Evolutionary conservation across 2,113 vertebrate species (phyloP).

Genomic region (Caretta caretta): DNA sequence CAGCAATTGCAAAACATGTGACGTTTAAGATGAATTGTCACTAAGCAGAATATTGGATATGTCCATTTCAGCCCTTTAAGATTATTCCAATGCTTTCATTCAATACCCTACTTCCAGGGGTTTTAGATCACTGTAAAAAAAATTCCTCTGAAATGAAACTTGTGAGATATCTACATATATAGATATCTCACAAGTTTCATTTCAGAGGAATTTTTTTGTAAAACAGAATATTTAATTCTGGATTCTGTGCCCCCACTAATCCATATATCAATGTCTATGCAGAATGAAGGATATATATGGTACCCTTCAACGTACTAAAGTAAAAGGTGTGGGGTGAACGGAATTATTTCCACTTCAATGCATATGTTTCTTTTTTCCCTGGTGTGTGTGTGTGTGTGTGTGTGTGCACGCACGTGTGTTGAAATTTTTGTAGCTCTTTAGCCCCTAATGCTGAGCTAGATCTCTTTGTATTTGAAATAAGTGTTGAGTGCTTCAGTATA

Average conservation of each 20-base stretch:
- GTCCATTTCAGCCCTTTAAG: rapidly evolving
- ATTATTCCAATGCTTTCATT: neutral
- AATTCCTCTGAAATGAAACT: rapidly evolving
- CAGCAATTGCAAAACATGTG: rapidly evolving
- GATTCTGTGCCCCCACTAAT: neutral
- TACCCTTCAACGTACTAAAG: neutral
- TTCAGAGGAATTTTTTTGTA: too few relatives aligned
- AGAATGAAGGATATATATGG: neutral
- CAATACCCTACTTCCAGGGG: rapidly evolving
- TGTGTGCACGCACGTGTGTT: rapidly evolving
- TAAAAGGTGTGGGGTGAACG: neutral
- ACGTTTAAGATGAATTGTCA: neutral
- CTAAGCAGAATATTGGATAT: rapidly evolving
- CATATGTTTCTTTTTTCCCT: neutral
- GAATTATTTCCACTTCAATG: neutral
- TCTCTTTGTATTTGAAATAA: neutral
- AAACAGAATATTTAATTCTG: neutral
- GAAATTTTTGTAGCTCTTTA: neutral
- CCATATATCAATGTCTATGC: neutral
- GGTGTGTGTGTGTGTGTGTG: rapidly evolving
- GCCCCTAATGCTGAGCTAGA: rapidly evolving
- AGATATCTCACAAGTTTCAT: too few relatives aligned
- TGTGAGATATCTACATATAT: rapidly evolving
- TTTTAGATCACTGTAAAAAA: neutral
- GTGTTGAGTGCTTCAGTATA: neutral